Conservation (phyloP, 2,888 invertebrate genomes). For the Leptinotarsa juncta region DNA sequence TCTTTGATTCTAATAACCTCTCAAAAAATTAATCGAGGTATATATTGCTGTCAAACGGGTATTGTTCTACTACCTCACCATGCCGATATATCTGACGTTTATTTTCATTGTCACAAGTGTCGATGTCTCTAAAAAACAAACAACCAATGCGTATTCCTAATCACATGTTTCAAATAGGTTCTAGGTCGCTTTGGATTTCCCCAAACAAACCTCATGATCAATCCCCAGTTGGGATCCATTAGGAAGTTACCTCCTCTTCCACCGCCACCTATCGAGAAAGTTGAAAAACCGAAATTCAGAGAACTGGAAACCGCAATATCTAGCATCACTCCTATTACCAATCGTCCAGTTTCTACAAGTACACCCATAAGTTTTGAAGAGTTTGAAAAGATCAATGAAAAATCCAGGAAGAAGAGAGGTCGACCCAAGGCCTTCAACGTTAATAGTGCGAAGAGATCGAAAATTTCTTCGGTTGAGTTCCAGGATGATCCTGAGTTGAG, state of each 20-base stretch:
- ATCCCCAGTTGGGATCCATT: conserved; percentile 63
- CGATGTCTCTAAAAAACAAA: background rate
- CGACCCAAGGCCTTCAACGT: conserved; percentile 55
- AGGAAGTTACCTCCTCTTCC: conserved; percentile 53
- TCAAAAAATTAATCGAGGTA: no score
- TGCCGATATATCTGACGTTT: no score
- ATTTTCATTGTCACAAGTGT: background rate
- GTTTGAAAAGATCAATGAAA: conserved; percentile 36
- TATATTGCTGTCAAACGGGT: no score
- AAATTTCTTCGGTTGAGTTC: conserved; percentile 54
- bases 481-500: conserved; percentile 64
- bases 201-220: conserved; percentile 64
- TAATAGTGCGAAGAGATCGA: background rate
- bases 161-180: conserved; percentile 53
- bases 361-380: conserved; percentile 36
- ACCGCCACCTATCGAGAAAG: conserved; percentile 2
- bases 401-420: conserved; percentile 49
- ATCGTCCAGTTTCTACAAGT: conserved; percentile 8
- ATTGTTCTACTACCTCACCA: no score
- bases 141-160: background rate
- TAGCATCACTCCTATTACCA: conserved; percentile 47
- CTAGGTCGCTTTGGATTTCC: conserved; percentile 63
- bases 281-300: conserved; percentile 42
- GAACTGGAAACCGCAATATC: conserved; percentile 55
- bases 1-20: no score